Evolutionary conservation across 2,888 invertebrate species (phyloP), one percentile per base, ranked within the genome.

Genomic region (Cremastinae sp.): DNA sequence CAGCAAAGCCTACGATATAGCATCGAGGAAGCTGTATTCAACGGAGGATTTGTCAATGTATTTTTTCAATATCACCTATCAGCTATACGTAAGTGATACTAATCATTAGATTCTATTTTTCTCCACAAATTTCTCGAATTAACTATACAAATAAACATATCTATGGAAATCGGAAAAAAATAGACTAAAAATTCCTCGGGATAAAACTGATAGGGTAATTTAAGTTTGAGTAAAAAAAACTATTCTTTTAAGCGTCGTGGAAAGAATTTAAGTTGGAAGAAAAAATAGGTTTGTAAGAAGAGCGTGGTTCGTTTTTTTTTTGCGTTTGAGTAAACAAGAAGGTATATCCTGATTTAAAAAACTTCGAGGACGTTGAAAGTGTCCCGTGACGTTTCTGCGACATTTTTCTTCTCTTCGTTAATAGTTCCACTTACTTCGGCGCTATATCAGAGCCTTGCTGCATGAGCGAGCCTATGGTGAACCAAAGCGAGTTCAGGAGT

Each of bases 381-480:
- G 22, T 51, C 10, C 53, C 47, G 8, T 20, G 7, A 35, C 1
- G 12, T 16, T 28, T 68, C 45, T 20, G 3, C 22, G 12, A 0
- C 22, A 41, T 49, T 41, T 37, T 49, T 51, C 20, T 39, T 35
- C 37, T 49, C 28, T 37, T 39, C 35, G 51, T 61, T 59, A 41
- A 64, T 56, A 65, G 43, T 64, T 56, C n/a, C 87, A 94, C 95
- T 94, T 94, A 95, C 95, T 95, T 95, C 91, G 96, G 96, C 87
- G 96, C 96, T 92, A 96, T 95, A 92, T 96, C 96, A 91, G 95
- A 96, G 91, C 96, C 96, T 92, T 96, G 96, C 93, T 96, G 96
- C 95, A 96, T 95, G 92, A 96, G 93, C 88, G 96, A 95, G 89
- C 96, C 95, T 90, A 97, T 96, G 91, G 96, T 96, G 93, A 97